Conservation (phyloP, 2,113 vertebrate species). For the Carettochelys insculpta region DNA sequence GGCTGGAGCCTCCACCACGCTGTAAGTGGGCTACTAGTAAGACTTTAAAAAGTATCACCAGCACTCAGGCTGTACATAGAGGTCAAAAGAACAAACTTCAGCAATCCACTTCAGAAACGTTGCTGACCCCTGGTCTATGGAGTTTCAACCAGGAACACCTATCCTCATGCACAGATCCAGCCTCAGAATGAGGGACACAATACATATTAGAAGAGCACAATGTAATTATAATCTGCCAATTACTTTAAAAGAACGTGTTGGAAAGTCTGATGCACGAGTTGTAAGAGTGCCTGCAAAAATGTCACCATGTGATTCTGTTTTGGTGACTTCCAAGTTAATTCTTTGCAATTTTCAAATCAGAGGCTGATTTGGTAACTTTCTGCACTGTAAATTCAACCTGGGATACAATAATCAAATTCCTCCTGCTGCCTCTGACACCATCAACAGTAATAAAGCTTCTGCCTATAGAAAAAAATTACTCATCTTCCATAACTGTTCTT, state of each 20-base stretch:
- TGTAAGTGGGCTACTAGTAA: no score
- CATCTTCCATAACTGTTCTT: no score
- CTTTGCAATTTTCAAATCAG: neutral
- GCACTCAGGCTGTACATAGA: no score
- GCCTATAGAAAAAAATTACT: neutral
- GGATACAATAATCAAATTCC: neutral
- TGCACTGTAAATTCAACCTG: neutral
- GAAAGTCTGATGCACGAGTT: neutral
- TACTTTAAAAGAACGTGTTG: neutral
- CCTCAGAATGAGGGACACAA: neutral
- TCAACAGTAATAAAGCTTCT: neutral
- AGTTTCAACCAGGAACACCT: neutral
- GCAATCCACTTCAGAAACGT: no score
- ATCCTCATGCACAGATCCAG: neutral
- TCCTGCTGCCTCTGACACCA: neutral
- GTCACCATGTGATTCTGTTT: accelerated
- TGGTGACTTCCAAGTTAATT: neutral
- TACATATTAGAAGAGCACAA: neutral
- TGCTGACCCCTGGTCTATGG: no score
- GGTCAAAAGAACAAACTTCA: no score
- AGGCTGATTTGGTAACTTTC: neutral
- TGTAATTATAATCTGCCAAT: neutral
- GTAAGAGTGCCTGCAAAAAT: neutral
- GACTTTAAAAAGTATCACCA: no score
- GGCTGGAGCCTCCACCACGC: no score